Conservation (phyloP, 2,888 invertebrate genomes). For the Heteropelma amictum region DNA sequence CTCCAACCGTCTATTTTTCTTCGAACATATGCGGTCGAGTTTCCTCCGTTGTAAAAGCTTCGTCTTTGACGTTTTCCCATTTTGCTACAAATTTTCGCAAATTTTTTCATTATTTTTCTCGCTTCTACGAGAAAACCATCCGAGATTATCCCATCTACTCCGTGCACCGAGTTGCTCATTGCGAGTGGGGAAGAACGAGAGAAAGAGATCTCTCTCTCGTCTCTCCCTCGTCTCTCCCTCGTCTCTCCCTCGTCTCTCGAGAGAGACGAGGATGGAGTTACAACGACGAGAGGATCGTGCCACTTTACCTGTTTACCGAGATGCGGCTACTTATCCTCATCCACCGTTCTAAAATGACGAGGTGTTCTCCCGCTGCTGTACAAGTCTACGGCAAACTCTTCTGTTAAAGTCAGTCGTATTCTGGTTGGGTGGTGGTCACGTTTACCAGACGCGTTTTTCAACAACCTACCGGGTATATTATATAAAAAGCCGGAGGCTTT, state of each 20-base stretch:
- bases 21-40: not conserved
- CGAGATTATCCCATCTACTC: conserved; percentile 7
- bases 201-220: too few relatives aligned
- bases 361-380: conserved; percentile 45
- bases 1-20: not conserved
- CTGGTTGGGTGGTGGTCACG: conserved; percentile 50
- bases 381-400: conserved; percentile 38
- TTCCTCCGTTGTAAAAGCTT: not conserved
- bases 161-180: not conserved
- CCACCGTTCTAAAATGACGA: conserved; percentile 62
- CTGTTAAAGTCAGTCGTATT: conserved; percentile 35
- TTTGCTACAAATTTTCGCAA: not conserved
- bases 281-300: conserved; percentile 53
- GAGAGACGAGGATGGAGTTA: conserved; percentile 7
- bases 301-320: conserved; percentile 73
- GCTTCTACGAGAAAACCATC: not conserved
- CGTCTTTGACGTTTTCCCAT: not conserved
- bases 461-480: conserved; percentile 28
- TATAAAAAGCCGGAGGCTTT: conserved; percentile 16
- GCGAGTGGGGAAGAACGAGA: not conserved
- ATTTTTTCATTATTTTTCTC: not conserved
- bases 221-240: too few relatives aligned
- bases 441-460: conserved; percentile 43
- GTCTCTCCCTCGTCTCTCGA: too few relatives aligned
- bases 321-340: conserved; percentile 66